A percentile compares a stretch with the other conserved stretches of the same genome.
phyloP scores from a whole-genome alignment of 2,113 vertebrate species.

The Caretta caretta region DNA sequence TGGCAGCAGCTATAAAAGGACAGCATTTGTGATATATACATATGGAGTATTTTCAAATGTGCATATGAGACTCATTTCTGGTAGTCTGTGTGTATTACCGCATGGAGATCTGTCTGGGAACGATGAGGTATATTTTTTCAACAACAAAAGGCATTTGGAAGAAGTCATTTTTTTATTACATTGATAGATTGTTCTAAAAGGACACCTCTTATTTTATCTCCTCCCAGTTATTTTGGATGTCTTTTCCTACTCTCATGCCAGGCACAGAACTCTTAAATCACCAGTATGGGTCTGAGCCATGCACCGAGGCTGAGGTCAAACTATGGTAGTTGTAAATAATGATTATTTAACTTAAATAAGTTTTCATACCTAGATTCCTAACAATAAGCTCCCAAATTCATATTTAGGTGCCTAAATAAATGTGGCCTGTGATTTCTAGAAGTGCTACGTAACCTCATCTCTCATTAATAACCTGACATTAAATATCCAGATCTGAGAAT shows the following conservation, averaged over 20 bases:
- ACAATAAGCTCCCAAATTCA: not conserved
- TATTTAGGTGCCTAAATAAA: not conserved
- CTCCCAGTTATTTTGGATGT: slow-evolving; percentile 7
- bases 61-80: slow-evolving; percentile 18
- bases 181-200: not conserved
- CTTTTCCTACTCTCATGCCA: not conserved
- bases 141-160: not conserved
- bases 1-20: slow-evolving; percentile 4
- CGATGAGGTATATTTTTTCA: not conserved
- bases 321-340: not conserved
- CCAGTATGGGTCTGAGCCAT: not conserved
- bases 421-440: not conserved
- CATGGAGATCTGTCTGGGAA: not conserved
- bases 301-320: not conserved
- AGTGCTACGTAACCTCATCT: not conserved
- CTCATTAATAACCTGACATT: not conserved
- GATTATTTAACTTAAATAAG: not conserved
- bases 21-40: slow-evolving; percentile 1
- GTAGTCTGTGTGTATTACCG: not conserved
- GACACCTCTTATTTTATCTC: slow-evolving; percentile 27
- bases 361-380: not conserved
- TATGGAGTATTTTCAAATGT: slow-evolving; percentile 29
- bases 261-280: not conserved
- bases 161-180: not conserved
- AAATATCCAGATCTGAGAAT: not conserved